A percentile compares a stretch with the other conserved stretches of the same genome.
Conservation (phyloP, 2,113 vertebrate species). For the Chaetodon trifascialis region DNA sequence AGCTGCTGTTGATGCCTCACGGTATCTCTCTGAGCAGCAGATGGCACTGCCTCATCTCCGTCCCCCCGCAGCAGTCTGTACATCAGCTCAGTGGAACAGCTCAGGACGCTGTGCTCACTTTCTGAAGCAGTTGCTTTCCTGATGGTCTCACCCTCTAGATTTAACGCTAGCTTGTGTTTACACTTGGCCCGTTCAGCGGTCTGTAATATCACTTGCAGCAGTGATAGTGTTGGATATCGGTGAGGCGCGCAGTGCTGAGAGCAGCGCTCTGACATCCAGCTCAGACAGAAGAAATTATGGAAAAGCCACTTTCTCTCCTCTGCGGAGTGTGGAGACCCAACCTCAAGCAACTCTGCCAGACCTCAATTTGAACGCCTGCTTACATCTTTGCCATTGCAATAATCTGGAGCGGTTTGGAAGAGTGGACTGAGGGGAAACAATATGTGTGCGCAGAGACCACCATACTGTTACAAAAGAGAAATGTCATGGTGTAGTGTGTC, state of each 20-base stretch:
- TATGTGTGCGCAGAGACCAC: constrained; percentile 68
- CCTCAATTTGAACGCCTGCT: constrained; percentile 75
- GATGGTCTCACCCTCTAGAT: not conserved
- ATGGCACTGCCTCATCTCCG: constrained; percentile 73
- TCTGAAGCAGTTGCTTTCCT: not conserved
- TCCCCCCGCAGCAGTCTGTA: not conserved
- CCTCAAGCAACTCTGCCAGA: constrained; percentile 67
- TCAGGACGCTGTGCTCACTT: constrained; percentile 7
- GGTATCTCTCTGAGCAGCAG: constrained; percentile 63
- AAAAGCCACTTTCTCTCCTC: constrained; percentile 64
- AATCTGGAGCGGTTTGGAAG: constrained; percentile 67
- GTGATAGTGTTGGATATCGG: constrained; percentile 34
- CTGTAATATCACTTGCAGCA: constrained; percentile 29
- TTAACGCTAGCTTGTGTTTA: not conserved
- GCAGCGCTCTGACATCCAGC: constrained; percentile 45
- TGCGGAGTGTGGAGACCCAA: constrained; percentile 61
- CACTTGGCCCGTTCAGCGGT: constrained; percentile 6
- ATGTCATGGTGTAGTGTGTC: constrained; percentile 59
- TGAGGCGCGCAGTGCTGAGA: constrained; percentile 42
- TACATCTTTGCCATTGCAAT: constrained; percentile 64
- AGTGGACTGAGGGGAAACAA: constrained; percentile 57
- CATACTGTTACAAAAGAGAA: constrained; percentile 52
- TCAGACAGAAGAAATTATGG: constrained; percentile 59
- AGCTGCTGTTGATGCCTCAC: not conserved
- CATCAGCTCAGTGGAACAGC: constrained; percentile 13